Percentiles rank a stretch among this genome's conserved stretches.
phyloP scores from a whole-genome alignment of 1,140 invertebrate species.

The Mercenaria mercenaria region DNA sequence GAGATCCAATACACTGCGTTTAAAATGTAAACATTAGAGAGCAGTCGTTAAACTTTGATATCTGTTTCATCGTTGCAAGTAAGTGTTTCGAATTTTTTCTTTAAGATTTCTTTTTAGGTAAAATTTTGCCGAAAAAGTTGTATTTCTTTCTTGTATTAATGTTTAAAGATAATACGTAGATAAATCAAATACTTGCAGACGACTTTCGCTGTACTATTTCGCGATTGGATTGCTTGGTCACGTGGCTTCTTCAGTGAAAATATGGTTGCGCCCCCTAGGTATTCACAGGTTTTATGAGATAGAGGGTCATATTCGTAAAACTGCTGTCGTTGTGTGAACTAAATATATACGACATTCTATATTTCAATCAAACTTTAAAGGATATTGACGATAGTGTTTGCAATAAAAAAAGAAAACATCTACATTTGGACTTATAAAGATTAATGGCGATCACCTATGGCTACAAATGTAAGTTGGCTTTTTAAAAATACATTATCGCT shows the following conservation, averaged over 20 bases:
- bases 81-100: not conserved
- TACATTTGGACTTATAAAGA: slow-evolving; percentile 34
- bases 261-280: slow-evolving; percentile 62
- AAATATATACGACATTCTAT: slow-evolving; percentile 34
- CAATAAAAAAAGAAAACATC: slow-evolving; percentile 1
- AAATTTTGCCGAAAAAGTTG: not conserved
- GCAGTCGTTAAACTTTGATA: not conserved
- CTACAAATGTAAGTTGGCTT: slow-evolving; percentile 26
- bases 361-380: slow-evolving; percentile 36
- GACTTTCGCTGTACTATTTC: not conserved
- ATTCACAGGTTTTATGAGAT: slow-evolving; percentile 50
- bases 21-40: slow-evolving; percentile 45
- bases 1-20: slow-evolving; percentile 44
- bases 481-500: not conserved
- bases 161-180: not conserved
- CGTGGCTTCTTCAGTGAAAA: slow-evolving; percentile 25
- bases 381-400: slow-evolving; percentile 10
- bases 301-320: slow-evolving; percentile 61
- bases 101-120: not conserved
- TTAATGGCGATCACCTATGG: slow-evolving; percentile 47
- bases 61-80: not conserved
- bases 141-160: not conserved
- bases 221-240: slow-evolving; percentile 50
- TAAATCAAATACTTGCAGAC: slow-evolving; percentile 23
- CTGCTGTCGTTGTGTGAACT: slow-evolving; percentile 48